Conservation (phyloP, 2,797 vertebrate genomes). For the Coccyzus lansbergi region DNA sequence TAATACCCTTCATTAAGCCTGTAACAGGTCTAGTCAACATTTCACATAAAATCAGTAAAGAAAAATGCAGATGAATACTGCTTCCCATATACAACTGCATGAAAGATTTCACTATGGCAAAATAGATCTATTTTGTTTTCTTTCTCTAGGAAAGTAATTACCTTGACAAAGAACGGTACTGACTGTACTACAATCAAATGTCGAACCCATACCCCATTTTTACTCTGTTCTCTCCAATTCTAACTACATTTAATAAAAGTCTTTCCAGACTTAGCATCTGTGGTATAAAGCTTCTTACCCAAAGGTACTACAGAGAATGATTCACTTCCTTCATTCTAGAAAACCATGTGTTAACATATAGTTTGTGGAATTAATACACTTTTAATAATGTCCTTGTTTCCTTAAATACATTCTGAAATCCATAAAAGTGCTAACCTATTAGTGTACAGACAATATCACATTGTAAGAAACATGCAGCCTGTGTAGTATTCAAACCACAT, state of each 20-base stretch:
- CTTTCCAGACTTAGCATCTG: not conserved
- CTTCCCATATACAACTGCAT: not conserved
- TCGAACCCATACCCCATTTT: not conserved
- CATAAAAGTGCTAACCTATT: not conserved
- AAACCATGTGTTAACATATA: not conserved
- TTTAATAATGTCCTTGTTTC: not conserved
- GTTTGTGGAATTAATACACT: not conserved
- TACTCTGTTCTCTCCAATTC: not conserved
- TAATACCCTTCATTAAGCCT: not conserved
- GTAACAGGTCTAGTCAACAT: not conserved
- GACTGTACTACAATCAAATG: not conserved
- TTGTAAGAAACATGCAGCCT: not conserved
- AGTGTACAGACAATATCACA: not conserved
- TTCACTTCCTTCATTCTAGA: not conserved
- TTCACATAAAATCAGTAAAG: not conserved
- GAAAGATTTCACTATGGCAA: not conserved
- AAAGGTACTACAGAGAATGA: not conserved
- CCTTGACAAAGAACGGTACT: not conserved
- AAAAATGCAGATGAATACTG: not conserved
- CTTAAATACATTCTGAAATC: not conserved
- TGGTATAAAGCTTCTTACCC: not conserved
- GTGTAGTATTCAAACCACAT: not conserved
- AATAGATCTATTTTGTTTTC: not conserved
- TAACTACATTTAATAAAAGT: not conserved
- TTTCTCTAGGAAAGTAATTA: not conserved